phyloP scores from a whole-genome alignment of 2,113 vertebrate genomes.

The Pycnonotus jocosus region DNA sequence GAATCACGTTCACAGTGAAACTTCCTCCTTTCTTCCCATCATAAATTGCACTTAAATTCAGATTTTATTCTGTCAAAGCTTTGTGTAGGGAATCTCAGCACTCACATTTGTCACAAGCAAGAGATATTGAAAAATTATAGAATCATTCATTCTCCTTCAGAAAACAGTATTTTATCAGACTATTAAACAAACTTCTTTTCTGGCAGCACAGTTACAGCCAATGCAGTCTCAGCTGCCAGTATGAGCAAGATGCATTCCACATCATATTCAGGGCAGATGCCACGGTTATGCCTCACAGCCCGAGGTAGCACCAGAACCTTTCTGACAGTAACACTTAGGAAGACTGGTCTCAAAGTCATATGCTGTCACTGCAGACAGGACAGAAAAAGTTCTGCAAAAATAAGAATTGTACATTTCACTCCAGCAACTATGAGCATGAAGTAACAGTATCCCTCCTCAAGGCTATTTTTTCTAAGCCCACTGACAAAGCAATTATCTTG shows the following conservation, averaged over 20 bases:
- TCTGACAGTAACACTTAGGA: neutral
- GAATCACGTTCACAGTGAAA: neutral
- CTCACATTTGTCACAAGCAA: neutral
- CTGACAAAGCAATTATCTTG: neutral
- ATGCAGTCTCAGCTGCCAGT: neutral
- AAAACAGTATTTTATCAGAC: neutral
- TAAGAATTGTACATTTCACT: neutral
- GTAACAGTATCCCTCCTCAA: neutral
- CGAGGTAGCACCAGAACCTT: neutral
- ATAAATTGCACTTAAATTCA: neutral
- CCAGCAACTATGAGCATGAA: neutral
- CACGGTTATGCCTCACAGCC: neutral
- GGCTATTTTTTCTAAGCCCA: neutral
- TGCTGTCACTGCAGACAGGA: neutral
- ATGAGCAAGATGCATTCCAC: neutral
- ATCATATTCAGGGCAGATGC: neutral
- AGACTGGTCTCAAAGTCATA: neutral
- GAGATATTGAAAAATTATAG: neutral
- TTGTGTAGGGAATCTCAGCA: neutral
- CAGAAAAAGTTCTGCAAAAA: neutral
- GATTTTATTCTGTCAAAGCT: neutral
- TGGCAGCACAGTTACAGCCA: neutral
- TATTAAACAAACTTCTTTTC: neutral
- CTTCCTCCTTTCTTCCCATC: neutral
- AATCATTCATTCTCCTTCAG: neutral